Percentiles rank a stretch among this genome's conserved stretches.
Evolutionary conservation across 2,888 invertebrate species (phyloP).

Genomic region (Lissocephala sabroskyi): DNA sequence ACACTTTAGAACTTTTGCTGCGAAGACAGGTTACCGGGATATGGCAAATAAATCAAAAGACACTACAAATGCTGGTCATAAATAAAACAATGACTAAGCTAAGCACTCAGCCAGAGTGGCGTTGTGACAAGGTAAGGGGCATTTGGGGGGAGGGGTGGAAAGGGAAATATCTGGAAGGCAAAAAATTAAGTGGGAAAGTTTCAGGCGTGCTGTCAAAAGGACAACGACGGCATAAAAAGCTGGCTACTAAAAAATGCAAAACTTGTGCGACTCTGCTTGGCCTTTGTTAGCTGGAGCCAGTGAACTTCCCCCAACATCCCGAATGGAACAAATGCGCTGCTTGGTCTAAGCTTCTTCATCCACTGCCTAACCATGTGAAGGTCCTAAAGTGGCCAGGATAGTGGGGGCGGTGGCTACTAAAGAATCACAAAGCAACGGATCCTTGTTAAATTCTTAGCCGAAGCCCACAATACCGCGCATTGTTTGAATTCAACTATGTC

Average conservation of each 20-base stretch:
- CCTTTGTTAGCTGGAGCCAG: conserved; percentile 27
- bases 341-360: no score
- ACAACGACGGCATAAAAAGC: conserved; percentile 16
- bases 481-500: conserved; percentile 54
- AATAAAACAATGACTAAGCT: conserved; percentile 37
- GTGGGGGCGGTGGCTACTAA: neutral
- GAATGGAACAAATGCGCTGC: no score
- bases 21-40: neutral
- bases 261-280: conserved; percentile 24
- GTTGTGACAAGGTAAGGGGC: neutral
- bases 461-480: conserved; percentile 40
- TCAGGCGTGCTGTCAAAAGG: conserved; percentile 31
- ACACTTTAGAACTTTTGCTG: no score
- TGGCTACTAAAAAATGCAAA: conserved; percentile 26
- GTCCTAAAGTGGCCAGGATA: neutral
- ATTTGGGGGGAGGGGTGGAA: neutral
- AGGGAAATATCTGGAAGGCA: conserved; percentile 14
- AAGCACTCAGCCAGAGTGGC: conserved; percentile 18
- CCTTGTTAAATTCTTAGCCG: conserved; percentile 39
- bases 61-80: conserved; percentile 35
- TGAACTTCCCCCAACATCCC: neutral
- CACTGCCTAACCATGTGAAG: no score
- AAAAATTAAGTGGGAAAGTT: conserved; percentile 52
- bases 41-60: conserved; percentile 41
- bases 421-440: conserved; percentile 24